phyloP scores from a whole-genome alignment of 2,113 vertebrate species.

The Gila orcuttii region DNA sequence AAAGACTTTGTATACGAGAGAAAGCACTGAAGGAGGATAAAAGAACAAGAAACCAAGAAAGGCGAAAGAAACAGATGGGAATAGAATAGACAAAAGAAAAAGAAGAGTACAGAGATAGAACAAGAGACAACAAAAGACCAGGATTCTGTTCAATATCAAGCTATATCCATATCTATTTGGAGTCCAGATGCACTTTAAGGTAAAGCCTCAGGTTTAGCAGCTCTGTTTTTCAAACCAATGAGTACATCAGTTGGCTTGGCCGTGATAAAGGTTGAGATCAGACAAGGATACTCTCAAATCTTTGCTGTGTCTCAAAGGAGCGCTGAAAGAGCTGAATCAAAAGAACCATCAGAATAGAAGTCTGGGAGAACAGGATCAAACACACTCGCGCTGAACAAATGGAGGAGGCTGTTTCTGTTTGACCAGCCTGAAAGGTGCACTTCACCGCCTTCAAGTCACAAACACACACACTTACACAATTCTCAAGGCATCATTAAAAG shows the following conservation, averaged over 20 bases:
- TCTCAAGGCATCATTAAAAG: slow-evolving; percentile 43
- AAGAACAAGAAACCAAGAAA: slow-evolving; percentile 11
- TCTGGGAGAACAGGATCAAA: slow-evolving; percentile 58
- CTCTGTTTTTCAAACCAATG: slow-evolving; percentile 16
- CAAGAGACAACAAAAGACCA: slow-evolving; percentile 6
- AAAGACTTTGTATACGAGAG: neutral
- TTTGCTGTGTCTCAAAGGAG: slow-evolving; percentile 43
- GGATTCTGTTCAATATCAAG: slow-evolving; percentile 19
- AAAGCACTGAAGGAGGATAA: slow-evolving; percentile 1
- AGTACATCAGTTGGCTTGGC: slow-evolving; percentile 23
- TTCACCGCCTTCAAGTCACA: slow-evolving; percentile 44
- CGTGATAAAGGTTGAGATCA: slow-evolving; percentile 44
- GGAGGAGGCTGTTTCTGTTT: slow-evolving; percentile 40
- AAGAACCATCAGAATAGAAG: slow-evolving; percentile 39
- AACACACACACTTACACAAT: slow-evolving; percentile 22
- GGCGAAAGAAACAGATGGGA: neutral
- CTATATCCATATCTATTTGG: slow-evolving; percentile 6
- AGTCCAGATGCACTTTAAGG: slow-evolving; percentile 28
- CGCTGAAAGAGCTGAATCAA: slow-evolving; percentile 58
- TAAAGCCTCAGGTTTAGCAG: slow-evolving; percentile 1
- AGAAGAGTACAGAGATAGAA: slow-evolving; percentile 14
- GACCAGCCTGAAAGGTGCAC: slow-evolving; percentile 44
- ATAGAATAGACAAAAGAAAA: neutral
- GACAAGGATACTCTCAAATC: slow-evolving; percentile 33
- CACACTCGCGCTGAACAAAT: slow-evolving; percentile 34